phyloP scores from a whole-genome alignment of 2,888 invertebrate genomes.

The Drosophila prostipennis region DNA sequence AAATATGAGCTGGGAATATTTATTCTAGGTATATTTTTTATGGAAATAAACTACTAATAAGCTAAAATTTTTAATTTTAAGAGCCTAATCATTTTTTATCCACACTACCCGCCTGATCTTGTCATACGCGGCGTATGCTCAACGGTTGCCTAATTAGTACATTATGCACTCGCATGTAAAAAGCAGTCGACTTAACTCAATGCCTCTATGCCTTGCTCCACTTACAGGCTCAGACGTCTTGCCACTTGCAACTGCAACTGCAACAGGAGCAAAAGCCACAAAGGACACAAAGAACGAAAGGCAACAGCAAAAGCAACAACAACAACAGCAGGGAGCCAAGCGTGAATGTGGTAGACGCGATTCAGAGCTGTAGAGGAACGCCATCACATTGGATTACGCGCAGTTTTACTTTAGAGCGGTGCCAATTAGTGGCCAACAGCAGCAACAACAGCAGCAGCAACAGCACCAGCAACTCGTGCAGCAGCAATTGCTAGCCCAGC shows the following conservation, averaged over 20 bases:
- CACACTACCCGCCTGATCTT: not conserved
- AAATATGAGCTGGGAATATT: too few relatives aligned
- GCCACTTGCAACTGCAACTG: slow-evolving; percentile 39
- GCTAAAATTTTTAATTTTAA: too few relatives aligned
- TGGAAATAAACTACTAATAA: too few relatives aligned
- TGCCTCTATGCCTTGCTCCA: slow-evolving; percentile 51
- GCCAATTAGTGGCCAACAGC: slow-evolving; percentile 84
- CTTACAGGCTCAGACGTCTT: slow-evolving; percentile 53
- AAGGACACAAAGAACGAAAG: slow-evolving; percentile 14
- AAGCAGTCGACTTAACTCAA: slow-evolving; percentile 49
- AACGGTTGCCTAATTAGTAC: slow-evolving; percentile 65
- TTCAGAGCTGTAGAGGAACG: slow-evolving; percentile 67
- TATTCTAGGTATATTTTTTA: too few relatives aligned
- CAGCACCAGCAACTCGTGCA: slow-evolving; percentile 71
- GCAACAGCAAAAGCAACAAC: slow-evolving; percentile 15
- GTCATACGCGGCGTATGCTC: slow-evolving; percentile 34
- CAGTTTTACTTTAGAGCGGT: slow-evolving; percentile 84
- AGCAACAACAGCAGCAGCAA: slow-evolving; percentile 71
- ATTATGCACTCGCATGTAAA: slow-evolving; percentile 45
- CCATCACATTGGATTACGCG: slow-evolving; percentile 84
- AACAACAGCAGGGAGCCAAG: slow-evolving; percentile 3
- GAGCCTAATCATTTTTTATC: too few relatives aligned
- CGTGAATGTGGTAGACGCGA: slow-evolving; percentile 54
- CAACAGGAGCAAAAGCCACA: slow-evolving; percentile 29
- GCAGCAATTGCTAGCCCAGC: slow-evolving; percentile 77